phyloP scores from a whole-genome alignment of 1,140 invertebrate species.

The Hycleus cichorii region DNA sequence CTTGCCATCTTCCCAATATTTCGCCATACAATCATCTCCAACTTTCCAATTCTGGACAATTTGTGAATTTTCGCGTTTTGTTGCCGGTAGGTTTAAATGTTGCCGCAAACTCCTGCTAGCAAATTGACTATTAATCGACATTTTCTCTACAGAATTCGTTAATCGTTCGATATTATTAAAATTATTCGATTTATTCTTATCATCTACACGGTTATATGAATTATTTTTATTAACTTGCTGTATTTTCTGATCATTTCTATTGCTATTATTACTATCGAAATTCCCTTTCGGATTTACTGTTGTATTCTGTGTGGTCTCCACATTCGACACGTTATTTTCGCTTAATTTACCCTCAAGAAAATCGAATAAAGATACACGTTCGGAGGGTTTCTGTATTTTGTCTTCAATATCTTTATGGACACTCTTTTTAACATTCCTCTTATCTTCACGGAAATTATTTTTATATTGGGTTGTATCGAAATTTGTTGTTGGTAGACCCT shows the following conservation, averaged over 20 bases:
- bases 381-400: constrained; percentile 63
- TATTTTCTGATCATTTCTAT: constrained; percentile 11
- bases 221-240: constrained; percentile 2
- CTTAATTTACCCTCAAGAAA: constrained; percentile 79
- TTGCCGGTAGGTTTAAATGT: constrained; percentile 28
- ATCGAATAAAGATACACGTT: constrained; percentile 78
- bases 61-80: constrained; percentile 41
- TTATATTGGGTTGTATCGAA: too few species aligned
- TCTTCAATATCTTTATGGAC: constrained; percentile 52
- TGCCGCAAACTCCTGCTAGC: constrained; percentile 33
- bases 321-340: constrained; percentile 33
- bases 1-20: constrained; percentile 88
- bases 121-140: constrained; percentile 33
- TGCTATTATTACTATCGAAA: neutral
- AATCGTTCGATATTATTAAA: constrained; percentile 18
- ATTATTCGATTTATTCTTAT: neutral
- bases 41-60: constrained; percentile 52
- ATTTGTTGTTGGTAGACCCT: constrained; percentile 48
- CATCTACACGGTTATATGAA: neutral
- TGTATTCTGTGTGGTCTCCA: neutral
- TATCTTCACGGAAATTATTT: constrained; percentile 35
- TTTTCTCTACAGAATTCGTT: constrained; percentile 20
- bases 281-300: neutral
- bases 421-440: constrained; percentile 39
- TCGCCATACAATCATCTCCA: constrained; percentile 77